These are phyloP conservation scores for Parazoanthus darwini DNA, from an alignment of 92 coral and sea anemone genomes.

Conservation along the genomic window DNA sequence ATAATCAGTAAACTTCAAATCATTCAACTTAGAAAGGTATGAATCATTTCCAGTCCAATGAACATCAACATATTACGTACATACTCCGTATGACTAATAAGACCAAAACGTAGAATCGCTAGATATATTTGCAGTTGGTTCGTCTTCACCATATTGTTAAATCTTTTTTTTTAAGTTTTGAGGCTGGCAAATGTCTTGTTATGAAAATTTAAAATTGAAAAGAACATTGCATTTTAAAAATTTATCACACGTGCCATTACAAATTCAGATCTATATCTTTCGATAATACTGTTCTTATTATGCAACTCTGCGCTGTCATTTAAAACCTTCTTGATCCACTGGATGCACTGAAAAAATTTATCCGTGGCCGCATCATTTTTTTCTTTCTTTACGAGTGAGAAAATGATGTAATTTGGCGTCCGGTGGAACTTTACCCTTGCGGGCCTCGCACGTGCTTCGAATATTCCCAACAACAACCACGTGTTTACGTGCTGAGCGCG, in stretches of 20 bases:
- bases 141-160: no score
- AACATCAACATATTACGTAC: no score
- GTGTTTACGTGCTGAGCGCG: constrained; percentile 78
- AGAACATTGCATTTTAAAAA: constrained; percentile 61
- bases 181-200: not conserved
- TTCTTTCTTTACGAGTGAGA: not conserved
- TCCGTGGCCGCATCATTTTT: not conserved
- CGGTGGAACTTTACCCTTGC: constrained; percentile 50
- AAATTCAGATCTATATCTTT: not conserved
- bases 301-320: not conserved
- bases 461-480: constrained; percentile 74
- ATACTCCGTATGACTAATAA: no score
- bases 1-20: not conserved
- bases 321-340: not conserved
- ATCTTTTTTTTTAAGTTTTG: not conserved
- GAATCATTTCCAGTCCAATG: not conserved
- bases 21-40: not conserved
- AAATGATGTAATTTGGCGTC: constrained; percentile 4
- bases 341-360: not conserved
- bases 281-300: not conserved
- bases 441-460: constrained; percentile 62
- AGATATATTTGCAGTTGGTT: no score
- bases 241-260: constrained; percentile 60
- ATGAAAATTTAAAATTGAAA: constrained; percentile 43
- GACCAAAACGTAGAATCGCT: no score